Base-by-base conservation (phyloP, 2,797 vertebrate genomes). In the Gallinago solitaria region DNA sequence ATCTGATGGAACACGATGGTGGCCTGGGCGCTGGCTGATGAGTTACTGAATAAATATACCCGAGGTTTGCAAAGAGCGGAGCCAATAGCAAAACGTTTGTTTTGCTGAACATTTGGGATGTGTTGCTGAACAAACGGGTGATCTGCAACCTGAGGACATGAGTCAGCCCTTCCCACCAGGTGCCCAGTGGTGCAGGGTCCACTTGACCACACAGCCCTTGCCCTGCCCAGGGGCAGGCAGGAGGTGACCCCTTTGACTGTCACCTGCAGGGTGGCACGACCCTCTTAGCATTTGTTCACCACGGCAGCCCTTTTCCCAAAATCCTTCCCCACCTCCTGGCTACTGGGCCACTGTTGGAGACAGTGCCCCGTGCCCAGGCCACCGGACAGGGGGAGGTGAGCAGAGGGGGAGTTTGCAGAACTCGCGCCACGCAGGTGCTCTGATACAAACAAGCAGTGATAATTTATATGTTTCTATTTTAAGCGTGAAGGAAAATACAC, bases 381-480 rank as follows among this genome's bases (percentile, higher is more conserved):
- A 77, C 69, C 6, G n/a, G 24, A 9, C 32, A 67, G 54, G 17
- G 79, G 39, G 67, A 74, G 56, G 39, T 9, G 79, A 88, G 79
- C 60, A 71, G 56, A 65, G 4, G 75, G 68, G 48, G 61, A 25
- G n/a, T 4, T 6, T 12, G 74, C 85, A 80, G 57, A 20, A 20
- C 51, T 51, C 1, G 0, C 23, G 1, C 28, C 20, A 9, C 0
- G 48, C 95, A 93, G 91, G 92, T 96, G 95, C 83, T 89, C 30
- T 2, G 71, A 8, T 67, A 39, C 87, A 93, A 94, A 54, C 67
- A 67, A 45, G 27, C 57, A 53, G 61, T 4, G 60, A 54, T 43
- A 41, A 61, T 59, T 73, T 30, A 87, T 14, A 2, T 5, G 35
- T 59, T 92, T 47, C 92, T 96, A 91, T 96, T 96, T 95, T 80